These are phyloP conservation scores for Melanostigma gelatinosum DNA, from an alignment of 2,113 vertebrate genomes.

Conservation along the genomic window DNA sequence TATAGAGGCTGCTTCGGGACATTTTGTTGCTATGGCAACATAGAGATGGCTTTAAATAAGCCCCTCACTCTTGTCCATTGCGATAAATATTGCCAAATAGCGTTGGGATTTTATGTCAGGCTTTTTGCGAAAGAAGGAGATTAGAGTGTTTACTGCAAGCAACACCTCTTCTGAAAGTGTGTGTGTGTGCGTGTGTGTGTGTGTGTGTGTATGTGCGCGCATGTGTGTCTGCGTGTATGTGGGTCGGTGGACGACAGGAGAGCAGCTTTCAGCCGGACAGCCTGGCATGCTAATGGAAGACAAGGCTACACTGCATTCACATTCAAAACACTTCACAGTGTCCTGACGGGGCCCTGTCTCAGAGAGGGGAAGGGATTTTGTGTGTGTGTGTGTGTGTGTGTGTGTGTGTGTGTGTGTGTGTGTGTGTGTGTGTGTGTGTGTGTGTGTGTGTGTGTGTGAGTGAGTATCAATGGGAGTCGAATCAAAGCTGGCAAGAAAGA, in stretches of 20 bases:
- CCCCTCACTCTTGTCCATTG: constrained; percentile 22
- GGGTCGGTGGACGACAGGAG: constrained; percentile 1
- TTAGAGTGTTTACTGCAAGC: constrained; percentile 42
- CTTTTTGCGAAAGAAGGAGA: constrained; percentile 28
- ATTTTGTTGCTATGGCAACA: constrained; percentile 73
- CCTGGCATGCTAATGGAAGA: constrained; percentile 53
- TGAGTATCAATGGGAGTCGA: background rate
- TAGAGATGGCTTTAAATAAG: constrained; percentile 52
- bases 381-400: constrained; percentile 9
- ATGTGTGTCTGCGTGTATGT: constrained; percentile 18
- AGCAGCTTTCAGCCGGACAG: constrained; percentile 45
- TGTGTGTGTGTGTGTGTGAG: constrained; percentile 5
- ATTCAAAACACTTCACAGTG: constrained; percentile 57
- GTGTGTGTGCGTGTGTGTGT: constrained; percentile 13
- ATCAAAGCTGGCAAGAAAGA: background rate
- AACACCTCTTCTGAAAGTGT: constrained; percentile 16
- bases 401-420: background rate
- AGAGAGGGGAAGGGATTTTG: background rate
- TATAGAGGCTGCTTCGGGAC: constrained; percentile 54
- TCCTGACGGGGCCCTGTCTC: constrained; percentile 32
- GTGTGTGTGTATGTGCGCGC: constrained; percentile 18
- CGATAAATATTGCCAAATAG: constrained; percentile 47
- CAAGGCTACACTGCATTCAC: constrained; percentile 45
- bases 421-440: background rate
- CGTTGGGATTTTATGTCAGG: constrained; percentile 12